Evolutionary conservation across 2,797 vertebrate genomes (phyloP).

Genomic region (Rhadinocentrus ornatus): DNA sequence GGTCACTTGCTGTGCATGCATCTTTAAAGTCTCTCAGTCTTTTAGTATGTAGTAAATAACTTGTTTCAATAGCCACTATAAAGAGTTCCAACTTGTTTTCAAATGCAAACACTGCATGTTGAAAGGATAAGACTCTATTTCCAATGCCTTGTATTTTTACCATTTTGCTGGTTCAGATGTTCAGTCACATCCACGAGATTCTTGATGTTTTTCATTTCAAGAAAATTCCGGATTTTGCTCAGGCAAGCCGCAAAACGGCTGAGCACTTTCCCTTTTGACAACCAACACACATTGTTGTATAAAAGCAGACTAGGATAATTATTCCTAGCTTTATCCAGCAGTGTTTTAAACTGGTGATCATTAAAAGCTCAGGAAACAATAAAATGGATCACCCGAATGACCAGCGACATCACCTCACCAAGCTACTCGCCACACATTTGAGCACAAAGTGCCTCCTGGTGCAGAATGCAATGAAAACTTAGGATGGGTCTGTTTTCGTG

Average conservation of each 20-base stretch:
- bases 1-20: constrained; percentile 47
- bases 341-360: background rate
- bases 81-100: constrained; percentile 62
- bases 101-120: constrained; percentile 62
- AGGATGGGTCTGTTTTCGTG: too few species aligned
- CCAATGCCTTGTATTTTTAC: constrained; percentile 58
- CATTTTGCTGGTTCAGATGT: constrained; percentile 45
- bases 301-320: constrained; percentile 51
- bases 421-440: too few species aligned
- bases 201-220: constrained; percentile 45
- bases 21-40: constrained; percentile 46
- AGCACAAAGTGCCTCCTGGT: too few species aligned
- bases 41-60: constrained; percentile 50
- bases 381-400: too few species aligned
- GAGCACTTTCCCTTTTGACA: constrained; percentile 56
- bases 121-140: constrained; percentile 54
- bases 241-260: constrained; percentile 45
- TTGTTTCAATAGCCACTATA: constrained; percentile 43
- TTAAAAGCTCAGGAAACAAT: too few species aligned
- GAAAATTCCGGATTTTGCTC: constrained; percentile 46
- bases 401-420: too few species aligned
- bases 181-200: constrained; percentile 37
- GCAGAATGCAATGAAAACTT: too few species aligned
- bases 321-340: constrained; percentile 52
- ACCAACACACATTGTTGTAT: constrained; percentile 55